Conservation (phyloP, 1,140 invertebrate species). For the Drosophila ambigua region DNA sequence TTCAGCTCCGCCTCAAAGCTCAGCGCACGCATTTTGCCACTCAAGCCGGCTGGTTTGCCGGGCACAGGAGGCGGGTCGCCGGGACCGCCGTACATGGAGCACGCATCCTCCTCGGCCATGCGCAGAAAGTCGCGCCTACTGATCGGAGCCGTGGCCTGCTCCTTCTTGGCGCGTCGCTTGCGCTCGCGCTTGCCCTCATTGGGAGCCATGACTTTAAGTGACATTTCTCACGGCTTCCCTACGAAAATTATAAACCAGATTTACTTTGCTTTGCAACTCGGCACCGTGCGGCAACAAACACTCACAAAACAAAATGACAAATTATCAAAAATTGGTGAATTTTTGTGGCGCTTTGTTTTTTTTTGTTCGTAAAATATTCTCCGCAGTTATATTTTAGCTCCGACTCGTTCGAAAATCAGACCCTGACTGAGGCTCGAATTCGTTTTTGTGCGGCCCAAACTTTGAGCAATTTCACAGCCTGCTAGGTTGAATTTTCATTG, state of each 20-base stretch:
- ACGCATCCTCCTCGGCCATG: background rate
- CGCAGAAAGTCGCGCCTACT: conserved; percentile 1
- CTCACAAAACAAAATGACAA: background rate
- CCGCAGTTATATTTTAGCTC: too few species aligned
- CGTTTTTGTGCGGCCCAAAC: too few species aligned
- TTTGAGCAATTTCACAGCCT: too few species aligned
- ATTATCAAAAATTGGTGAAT: background rate
- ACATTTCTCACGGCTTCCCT: background rate
- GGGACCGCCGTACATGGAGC: background rate
- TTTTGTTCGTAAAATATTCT: too few species aligned
- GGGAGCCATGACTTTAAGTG: background rate
- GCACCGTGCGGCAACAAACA: background rate
- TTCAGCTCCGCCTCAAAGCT: too few species aligned
- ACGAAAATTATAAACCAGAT: background rate
- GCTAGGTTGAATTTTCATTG: too few species aligned
- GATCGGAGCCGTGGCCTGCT: background rate
- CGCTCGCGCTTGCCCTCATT: too few species aligned
- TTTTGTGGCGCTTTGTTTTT: background rate
- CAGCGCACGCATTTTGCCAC: too few species aligned
- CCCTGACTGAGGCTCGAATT: too few species aligned
- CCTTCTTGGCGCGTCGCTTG: too few species aligned
- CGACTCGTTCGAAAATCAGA: too few species aligned
- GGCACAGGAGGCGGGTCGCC: background rate
- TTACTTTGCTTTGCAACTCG: too few species aligned
- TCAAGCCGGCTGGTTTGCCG: background rate